Conservation (phyloP, 2,888 invertebrate species). For the Xestia c-nigrum region DNA sequence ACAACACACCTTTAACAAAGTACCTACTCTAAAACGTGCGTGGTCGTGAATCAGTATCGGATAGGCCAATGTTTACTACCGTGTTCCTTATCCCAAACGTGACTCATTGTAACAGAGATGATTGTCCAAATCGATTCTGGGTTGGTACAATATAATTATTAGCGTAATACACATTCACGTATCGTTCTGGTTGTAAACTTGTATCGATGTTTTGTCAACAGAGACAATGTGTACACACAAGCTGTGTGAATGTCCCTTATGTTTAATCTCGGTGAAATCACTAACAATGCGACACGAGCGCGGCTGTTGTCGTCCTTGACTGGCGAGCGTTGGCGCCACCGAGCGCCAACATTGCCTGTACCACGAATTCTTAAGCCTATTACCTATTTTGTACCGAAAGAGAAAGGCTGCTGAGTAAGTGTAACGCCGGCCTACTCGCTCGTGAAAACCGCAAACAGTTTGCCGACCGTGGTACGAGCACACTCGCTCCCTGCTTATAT, state of each 20-base stretch:
- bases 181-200: conserved; percentile 18
- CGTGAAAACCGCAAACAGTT: conserved; percentile 63
- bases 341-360: conserved; percentile 63
- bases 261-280: conserved; percentile 66
- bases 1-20: conserved; percentile 40
- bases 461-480: conserved; percentile 59
- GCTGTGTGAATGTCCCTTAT: conserved; percentile 43
- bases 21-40: conserved; percentile 32
- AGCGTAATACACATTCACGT: conserved; percentile 47
- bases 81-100: conserved; percentile 53
- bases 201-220: conserved; percentile 57
- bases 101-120: conserved; percentile 60
- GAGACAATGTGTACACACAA: conserved; percentile 39
- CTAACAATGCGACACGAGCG: conserved; percentile 71
- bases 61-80: conserved; percentile 63
- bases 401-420: conserved; percentile 65
- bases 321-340: conserved; percentile 80
- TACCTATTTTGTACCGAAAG: conserved; percentile 75
- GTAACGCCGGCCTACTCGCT: conserved; percentile 68
- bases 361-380: conserved; percentile 69
- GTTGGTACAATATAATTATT: conserved; percentile 32
- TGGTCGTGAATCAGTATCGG: conserved; percentile 64
- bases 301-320: conserved; percentile 81
- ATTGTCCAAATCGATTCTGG: conserved; percentile 52
- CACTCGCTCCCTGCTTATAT: conserved; percentile 64